phyloP scores from a whole-genome alignment of 2,888 invertebrate genomes.

The Escarpia spicata region DNA sequence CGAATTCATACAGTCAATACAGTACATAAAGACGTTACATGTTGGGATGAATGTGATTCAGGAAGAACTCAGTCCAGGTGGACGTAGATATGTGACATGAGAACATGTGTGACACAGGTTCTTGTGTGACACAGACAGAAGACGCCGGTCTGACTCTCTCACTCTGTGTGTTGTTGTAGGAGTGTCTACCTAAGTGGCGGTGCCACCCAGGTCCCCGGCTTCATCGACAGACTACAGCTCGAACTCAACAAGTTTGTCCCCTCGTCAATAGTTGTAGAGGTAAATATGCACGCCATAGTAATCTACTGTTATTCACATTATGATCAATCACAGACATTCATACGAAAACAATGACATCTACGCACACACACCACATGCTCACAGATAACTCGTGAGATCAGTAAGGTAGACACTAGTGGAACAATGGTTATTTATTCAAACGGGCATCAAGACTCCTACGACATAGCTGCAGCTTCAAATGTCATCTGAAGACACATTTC shows the following conservation, averaged over 20 bases:
- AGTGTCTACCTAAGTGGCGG: constrained; percentile 71
- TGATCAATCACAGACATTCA: no score
- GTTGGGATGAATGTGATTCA: no score
- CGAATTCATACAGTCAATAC: no score
- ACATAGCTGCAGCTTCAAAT: no score
- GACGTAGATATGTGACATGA: neutral
- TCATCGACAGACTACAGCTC: constrained; percentile 69
- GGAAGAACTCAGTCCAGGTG: no score
- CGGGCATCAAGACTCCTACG: no score
- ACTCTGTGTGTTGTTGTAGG: constrained; percentile 49
- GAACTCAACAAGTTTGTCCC: constrained; percentile 70
- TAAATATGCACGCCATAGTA: constrained; percentile 42
- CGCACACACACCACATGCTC: no score
- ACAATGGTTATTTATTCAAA: no score
- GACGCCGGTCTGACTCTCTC: neutral
- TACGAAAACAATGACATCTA: no score
- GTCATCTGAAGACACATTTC: neutral
- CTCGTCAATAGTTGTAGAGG: constrained; percentile 68
- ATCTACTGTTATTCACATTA: neutral
- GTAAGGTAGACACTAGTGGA: no score
- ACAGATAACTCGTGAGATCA: constrained; percentile 18
- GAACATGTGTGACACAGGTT: neutral
- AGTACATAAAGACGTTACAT: no score
- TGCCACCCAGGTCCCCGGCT: constrained; percentile 70
- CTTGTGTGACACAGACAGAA: neutral